Conservation (phyloP, 2,888 invertebrate genomes). For the Patella caerulea region DNA sequence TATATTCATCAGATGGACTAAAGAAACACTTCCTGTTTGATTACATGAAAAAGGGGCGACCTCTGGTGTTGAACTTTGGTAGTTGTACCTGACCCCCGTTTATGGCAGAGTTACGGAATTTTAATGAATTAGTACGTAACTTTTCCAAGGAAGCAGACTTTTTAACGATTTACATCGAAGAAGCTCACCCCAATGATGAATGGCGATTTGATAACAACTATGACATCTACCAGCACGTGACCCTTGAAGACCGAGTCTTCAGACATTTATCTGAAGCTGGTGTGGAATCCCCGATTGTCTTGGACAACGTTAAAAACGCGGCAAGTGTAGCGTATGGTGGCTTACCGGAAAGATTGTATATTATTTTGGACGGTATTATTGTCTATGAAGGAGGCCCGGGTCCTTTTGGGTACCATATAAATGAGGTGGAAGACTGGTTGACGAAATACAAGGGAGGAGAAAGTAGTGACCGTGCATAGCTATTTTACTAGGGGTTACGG, state of each 20-base stretch:
- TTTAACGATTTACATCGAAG: conserved; percentile 60
- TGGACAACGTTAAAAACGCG: conserved; percentile 53
- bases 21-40: conserved; percentile 31
- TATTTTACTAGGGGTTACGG: no score
- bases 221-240: conserved; percentile 46
- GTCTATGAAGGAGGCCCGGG: conserved; percentile 52
- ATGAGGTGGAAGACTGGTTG: conserved; percentile 36
- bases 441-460: no score
- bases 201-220: conserved; percentile 53
- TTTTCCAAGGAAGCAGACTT: conserved; percentile 56
- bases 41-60: conserved; percentile 45
- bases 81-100: conserved; percentile 67
- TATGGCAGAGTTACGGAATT: conserved; percentile 52
- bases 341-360: conserved; percentile 55
- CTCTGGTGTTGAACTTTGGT: conserved; percentile 62
- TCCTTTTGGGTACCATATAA: conserved; percentile 46
- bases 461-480: no score
- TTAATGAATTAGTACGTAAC: conserved; percentile 50
- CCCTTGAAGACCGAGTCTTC: conserved; percentile 53
- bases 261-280: conserved; percentile 28
- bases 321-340: conserved; percentile 51
- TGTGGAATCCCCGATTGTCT: conserved; percentile 43
- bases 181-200: conserved; percentile 60
- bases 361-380: conserved; percentile 48
- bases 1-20: conserved; percentile 28